Evolutionary conservation across 2,113 vertebrate genomes (phyloP).

Genomic region (Pseudopipra pipra): DNA sequence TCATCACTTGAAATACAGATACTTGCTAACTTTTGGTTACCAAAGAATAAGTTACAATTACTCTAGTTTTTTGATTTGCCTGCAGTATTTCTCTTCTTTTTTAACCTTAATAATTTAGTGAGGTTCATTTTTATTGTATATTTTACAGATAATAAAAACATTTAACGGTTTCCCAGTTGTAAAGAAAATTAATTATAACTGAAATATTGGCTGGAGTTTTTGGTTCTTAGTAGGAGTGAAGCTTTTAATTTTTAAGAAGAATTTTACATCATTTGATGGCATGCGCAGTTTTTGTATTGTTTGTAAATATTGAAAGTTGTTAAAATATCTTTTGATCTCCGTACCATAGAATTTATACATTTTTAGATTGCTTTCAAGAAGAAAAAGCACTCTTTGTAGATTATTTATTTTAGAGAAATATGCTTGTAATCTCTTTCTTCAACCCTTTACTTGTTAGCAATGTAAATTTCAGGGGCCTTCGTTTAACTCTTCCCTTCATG

Average conservation of each 20-base stretch:
- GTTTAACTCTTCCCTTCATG: constrained; percentile 51
- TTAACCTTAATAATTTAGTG: constrained; percentile 63
- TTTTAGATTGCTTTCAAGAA: constrained; percentile 74
- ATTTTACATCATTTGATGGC: constrained; percentile 73
- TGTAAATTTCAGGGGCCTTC: constrained; percentile 71
- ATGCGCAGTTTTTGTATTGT: constrained; percentile 84
- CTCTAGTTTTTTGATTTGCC: constrained; percentile 70
- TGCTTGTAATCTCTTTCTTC: constrained; percentile 63
- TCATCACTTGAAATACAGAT: constrained; percentile 72
- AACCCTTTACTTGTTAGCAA: constrained; percentile 60
- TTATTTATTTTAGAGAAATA: constrained; percentile 89
- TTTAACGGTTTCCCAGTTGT: constrained; percentile 68
- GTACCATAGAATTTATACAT: constrained; percentile 80
- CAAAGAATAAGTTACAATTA: constrained; percentile 84
- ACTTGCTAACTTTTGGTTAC: constrained; percentile 78
- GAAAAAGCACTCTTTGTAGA: constrained; percentile 78
- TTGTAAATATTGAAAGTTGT: constrained; percentile 83
- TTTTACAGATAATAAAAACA: constrained; percentile 65
- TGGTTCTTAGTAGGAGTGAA: constrained; percentile 61
- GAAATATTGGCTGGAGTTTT: constrained; percentile 50
- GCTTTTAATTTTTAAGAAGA: constrained; percentile 75
- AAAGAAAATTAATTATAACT: constrained; percentile 66
- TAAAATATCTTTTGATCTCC: constrained; percentile 81
- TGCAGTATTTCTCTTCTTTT: constrained; percentile 68
- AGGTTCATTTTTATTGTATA: constrained; percentile 63